A percentile compares a stretch with the other conserved stretches of the same genome.
Conservation (phyloP, 2,888 invertebrate species). For the Halictus ligatus region DNA sequence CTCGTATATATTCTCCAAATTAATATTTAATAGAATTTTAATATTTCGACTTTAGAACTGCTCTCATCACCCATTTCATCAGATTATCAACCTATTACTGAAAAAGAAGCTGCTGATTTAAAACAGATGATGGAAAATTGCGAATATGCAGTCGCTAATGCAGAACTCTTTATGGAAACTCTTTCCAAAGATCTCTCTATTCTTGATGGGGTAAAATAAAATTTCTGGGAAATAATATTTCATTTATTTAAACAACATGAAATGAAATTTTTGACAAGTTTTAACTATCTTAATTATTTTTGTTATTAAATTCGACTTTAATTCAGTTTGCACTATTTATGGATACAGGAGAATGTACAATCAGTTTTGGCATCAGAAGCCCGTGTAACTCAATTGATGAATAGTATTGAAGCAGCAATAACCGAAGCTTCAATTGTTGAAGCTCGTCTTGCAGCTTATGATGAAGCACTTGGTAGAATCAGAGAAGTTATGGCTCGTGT, state of each 20-base stretch:
- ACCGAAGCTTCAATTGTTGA: conserved; percentile 91
- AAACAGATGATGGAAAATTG: conserved; percentile 93
- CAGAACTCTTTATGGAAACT: conserved; percentile 91
- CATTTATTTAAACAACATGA: not conserved
- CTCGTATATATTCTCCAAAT: not conserved
- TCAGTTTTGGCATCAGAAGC: conserved; percentile 96
- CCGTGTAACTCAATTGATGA: conserved; percentile 91
- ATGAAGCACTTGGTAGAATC: conserved; percentile 93
- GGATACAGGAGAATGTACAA: conserved; percentile 92
- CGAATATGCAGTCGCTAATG: conserved; percentile 95
- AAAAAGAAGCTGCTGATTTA: conserved; percentile 94
- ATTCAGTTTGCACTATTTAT: conserved; percentile 27
- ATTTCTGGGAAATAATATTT: not conserved
- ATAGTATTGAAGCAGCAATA: conserved; percentile 92
- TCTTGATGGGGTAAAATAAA: conserved; percentile 89
- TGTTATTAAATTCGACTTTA: conserved; percentile 18
- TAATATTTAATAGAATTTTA: not conserved
- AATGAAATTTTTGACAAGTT: not conserved
- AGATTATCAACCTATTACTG: conserved; percentile 92
- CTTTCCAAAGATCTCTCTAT: conserved; percentile 93
- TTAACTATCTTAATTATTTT: not conserved
- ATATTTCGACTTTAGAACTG: conserved; percentile 72
- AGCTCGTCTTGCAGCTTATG: conserved; percentile 90
- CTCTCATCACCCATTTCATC: conserved; percentile 76
- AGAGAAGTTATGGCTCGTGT: conserved; percentile 95